Evolutionary conservation across 1,140 invertebrate genomes (phyloP).

Genomic region (Hydropsyche tenuis): DNA sequence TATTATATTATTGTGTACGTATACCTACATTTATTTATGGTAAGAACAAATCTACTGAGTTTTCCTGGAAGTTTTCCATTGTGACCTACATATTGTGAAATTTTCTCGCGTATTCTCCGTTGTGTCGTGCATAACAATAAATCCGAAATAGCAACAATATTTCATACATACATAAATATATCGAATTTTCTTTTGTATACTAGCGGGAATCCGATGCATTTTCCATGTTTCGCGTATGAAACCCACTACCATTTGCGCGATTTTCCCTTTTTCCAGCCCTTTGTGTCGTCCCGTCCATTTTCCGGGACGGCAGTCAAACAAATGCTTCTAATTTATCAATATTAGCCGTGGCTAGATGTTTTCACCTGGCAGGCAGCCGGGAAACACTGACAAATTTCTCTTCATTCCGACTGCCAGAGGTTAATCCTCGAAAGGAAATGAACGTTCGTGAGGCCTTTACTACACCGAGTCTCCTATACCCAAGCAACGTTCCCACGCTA

Average conservation of each 20-base stretch:
- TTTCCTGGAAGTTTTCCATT: no score
- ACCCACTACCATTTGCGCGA: not conserved
- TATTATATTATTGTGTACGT: no score
- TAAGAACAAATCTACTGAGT: no score
- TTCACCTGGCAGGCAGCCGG: slow-evolving; percentile 30
- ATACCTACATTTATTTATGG: no score
- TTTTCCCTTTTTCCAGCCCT: not conserved
- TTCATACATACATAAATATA: not conserved
- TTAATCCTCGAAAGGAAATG: slow-evolving; percentile 46
- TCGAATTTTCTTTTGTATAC: not conserved
- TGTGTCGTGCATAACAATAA: not conserved
- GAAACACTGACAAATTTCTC: slow-evolving; percentile 42
- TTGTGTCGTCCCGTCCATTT: not conserved
- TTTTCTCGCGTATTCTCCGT: not conserved
- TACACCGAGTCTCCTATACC: not conserved
- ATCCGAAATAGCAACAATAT: no score
- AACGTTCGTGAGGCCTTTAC: slow-evolving; percentile 28
- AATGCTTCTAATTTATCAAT: slow-evolving; percentile 48
- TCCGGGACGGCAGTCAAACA: slow-evolving; percentile 25
- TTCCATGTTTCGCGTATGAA: slow-evolving; percentile 21
- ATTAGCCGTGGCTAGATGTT: slow-evolving; percentile 41
- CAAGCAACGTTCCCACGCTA: not conserved
- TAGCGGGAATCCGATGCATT: slow-evolving; percentile 36
- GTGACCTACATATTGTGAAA: no score
- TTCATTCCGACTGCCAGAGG: slow-evolving; percentile 44